Conservation (phyloP, 2,113 vertebrate species). For the Thomomys bottae region DNA sequence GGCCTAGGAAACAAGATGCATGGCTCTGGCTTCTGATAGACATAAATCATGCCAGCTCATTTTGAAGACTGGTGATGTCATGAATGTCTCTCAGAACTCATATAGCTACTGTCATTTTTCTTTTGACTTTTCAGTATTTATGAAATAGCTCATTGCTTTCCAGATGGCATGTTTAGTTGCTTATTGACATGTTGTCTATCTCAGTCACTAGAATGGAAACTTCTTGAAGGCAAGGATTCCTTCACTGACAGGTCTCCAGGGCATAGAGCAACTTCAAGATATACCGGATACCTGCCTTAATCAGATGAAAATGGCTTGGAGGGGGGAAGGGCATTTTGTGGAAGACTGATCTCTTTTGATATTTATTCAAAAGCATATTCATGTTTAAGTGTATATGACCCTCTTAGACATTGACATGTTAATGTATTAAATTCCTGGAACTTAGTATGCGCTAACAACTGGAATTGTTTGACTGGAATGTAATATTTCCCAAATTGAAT, state of each 20-base stretch:
- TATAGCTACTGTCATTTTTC: neutral
- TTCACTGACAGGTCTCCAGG: neutral
- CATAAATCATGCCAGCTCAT: neutral
- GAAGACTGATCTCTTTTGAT: neutral
- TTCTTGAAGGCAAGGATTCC: neutral
- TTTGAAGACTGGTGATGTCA: neutral
- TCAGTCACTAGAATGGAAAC: neutral
- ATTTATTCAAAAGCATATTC: constrained; percentile 47
- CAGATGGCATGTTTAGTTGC: neutral
- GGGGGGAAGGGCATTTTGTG: neutral
- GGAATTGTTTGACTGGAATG: constrained; percentile 22
- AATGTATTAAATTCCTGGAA: neutral
- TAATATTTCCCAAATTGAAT: neutral
- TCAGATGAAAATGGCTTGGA: neutral
- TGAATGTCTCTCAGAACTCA: neutral
- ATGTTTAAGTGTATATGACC: constrained; percentile 10
- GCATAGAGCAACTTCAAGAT: neutral
- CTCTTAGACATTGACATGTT: neutral
- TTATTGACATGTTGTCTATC: neutral
- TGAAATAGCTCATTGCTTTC: neutral
- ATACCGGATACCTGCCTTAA: neutral
- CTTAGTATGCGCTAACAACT: neutral
- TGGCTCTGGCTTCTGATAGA: neutral
- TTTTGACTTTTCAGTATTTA: neutral
- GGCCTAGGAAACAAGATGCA: neutral